Evolutionary conservation across 2,888 invertebrate species (phyloP), one percentile per base, ranked within the genome.

Genomic region (Tolmerus cingulatus): DNA sequence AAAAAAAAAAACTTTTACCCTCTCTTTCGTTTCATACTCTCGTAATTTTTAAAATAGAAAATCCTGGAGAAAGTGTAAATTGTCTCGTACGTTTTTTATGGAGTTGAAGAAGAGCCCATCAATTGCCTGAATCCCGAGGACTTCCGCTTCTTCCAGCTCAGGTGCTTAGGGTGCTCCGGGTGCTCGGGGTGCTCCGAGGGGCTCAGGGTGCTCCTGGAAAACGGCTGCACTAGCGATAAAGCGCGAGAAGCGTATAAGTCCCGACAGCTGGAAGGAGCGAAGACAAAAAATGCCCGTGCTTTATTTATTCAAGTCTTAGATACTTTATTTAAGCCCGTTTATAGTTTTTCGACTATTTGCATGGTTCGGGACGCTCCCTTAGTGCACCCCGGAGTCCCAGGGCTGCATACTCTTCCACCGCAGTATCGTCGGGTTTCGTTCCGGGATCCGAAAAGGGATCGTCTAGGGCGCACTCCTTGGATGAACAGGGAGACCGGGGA

Each of bases 271-370:
- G 66, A 66, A 66, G 27, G 57, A 19, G 19, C 0, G 16, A 66
- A n/a, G n/a, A n/a, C n/a, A n/a, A n/a, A 66, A 66, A 66, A 66
- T 27, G 23, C 27, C 66, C 66, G 27, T 27, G 23, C 66, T 66
- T 66, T 81, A 81, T 81, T 81, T 81, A 81, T 81, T 55, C 79
- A 81, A 46, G 51, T 81, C 51, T 81, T n/a, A 51, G 55, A 55
- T 34, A 81, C 81, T 81, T 81, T 81, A 81, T 55, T 78, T 55
- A 81, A 81, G 81, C n/a, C 55, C 46, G 81, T 81, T 81, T 81
- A 55, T 51, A 81, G 81, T 81, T 81, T 81, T 81, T 55, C 46
- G 81, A 81, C 30, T 81, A 81, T 81, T 81, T 81, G 81, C 81
- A 81, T 81, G 43, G 19, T 76, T 9, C 23, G 14, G 43, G 43